phyloP scores from a whole-genome alignment of 1,140 invertebrate species.

The Atta texana region DNA sequence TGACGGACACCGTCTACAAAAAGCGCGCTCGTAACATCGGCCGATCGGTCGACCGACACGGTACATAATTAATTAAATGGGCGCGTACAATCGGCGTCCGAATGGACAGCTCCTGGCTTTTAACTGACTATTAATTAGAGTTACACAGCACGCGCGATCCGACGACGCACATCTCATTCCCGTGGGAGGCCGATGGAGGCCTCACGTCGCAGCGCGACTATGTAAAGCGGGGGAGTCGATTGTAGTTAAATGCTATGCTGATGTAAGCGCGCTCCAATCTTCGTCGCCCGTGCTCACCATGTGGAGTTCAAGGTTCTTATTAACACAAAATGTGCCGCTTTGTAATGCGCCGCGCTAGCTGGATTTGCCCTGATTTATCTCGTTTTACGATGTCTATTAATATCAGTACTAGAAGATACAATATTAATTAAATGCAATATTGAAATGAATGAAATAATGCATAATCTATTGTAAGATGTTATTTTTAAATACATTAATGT shows the following conservation, averaged over 20 bases:
- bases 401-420: neutral
- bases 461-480: neutral
- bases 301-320: constrained; percentile 28
- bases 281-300: neutral
- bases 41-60: constrained; percentile 34
- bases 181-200: constrained; percentile 11
- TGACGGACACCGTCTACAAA: constrained; percentile 70
- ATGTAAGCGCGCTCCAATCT: constrained; percentile 13
- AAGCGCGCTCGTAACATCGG: constrained; percentile 63
- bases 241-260: constrained; percentile 29
- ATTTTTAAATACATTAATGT: neutral
- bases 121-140: constrained; percentile 80
- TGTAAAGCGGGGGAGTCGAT: constrained; percentile 42
- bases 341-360: neutral
- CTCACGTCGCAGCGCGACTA: constrained; percentile 10
- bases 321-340: constrained; percentile 33
- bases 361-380: neutral
- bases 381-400: neutral
- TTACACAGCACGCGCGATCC: constrained; percentile 67
- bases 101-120: constrained; percentile 69
- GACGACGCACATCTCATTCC: constrained; percentile 56
- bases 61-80: constrained; percentile 80
- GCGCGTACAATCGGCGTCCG: constrained; percentile 71
- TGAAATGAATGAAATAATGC: neutral
- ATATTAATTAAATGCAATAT: constrained; percentile 10